Base-by-base conservation (phyloP, 2,113 vertebrate genomes). In the Cyprinodon brontotheroides region DNA sequence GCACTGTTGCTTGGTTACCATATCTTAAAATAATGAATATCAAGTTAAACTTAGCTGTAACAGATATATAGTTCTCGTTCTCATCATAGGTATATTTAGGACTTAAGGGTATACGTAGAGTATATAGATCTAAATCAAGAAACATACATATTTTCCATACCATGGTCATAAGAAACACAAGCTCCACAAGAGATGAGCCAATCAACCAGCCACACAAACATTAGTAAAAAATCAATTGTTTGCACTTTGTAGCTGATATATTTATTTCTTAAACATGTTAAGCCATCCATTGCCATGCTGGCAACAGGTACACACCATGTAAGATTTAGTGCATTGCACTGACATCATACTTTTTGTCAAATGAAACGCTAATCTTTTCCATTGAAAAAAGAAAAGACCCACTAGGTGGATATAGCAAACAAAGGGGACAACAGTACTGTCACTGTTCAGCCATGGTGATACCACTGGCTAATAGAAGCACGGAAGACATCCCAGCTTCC, bases 201-300 rank as follows among this genome's bases (percentile, higher is more conserved):
- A 73, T 64, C 37, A 65, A 57, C 14, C 59, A 72, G 14, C 10
- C 57, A 40, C 61, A 84, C 62, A 77, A 82, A 73, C 78, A 53
- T 53, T 39, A 66, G 38, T 68, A 60, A 65, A 65, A 57, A 80
- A 76, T 48, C 4, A 47, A 70, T 69, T 72, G 50, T 68, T 72
- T 94, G 96, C 96, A 95, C 94, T 93, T 90, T 97, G 95, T 95
- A 96, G 72, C 77, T 82, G 78, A 89, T 92, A 88, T 90, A 91
- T 93, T 98, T 96, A 93, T 95, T 94, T 93, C 89, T 96, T 96
- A 96, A 96, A 96, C 96, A 96, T 90, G 64, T 89, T 89, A 95
- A 95, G 95, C 89, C 90, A 92, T 93, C 95, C 91, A 95, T 96
- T 95, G 95, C 95, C 95, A 93, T 95, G 96, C 95, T 95, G 96